Base-by-base conservation (phyloP, 2,888 invertebrate genomes). In the Osmoderma eremita region DNA sequence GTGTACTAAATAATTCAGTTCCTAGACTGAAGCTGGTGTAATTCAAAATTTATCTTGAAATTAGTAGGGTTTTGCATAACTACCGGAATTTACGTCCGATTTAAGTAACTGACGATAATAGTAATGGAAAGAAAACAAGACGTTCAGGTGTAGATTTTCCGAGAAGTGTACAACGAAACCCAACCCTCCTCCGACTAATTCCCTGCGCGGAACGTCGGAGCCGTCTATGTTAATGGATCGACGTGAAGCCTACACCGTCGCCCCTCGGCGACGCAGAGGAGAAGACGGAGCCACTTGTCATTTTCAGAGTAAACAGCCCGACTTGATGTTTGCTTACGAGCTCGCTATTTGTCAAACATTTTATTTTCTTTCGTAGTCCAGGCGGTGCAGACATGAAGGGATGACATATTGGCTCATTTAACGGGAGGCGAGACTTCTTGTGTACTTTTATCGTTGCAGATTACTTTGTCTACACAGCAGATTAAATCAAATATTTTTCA, bases 401-500 rank as follows among this genome's bases (percentile, higher is more conserved):
- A 78, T 79, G 79, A 78, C 78, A 76, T 78, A 79, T 78, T 78
- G 79, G 79, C 78, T 79, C 78, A 77, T 78, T 79, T 78, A 77
- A 74, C 74, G 76, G 50, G 77, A 77, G 76, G 79, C 80, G 79
- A 78, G 76, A 79, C 79, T 79, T 78, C 78, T 79, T 80, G 80
- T 80, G 80, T 80, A 80, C 80, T 80, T 80, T 81, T 80, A 80
- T 81, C 78, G 79, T 78, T 78, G 78, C 77, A 79, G 80, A 81
- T 81, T 81, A 81, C 80, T 78, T 78, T 80, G 81, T 81, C 81
- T 80, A 78, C 80, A 80, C 79, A 79, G 81, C 80, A 81, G 80
- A 82, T 82, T 82, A 81, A 81, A 80, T 80, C 80, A 81, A 81
- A 81, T 80, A 81, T 81, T 82, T 82, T 81, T 81, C 81, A 81